Conservation (phyloP, 2,113 vertebrate species). For the Sciurus niger region DNA sequence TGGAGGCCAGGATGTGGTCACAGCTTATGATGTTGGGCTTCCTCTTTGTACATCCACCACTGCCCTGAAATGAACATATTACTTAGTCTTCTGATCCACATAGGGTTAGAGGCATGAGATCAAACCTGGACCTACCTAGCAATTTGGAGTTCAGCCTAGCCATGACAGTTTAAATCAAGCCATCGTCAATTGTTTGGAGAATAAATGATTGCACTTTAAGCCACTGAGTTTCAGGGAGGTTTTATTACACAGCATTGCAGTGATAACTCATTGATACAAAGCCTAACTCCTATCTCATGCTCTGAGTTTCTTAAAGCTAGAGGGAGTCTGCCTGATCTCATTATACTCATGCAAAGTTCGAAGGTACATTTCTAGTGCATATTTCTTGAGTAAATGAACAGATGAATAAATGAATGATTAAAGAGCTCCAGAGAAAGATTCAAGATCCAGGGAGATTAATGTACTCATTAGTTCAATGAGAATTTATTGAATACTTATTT, state of each 20-base stretch:
- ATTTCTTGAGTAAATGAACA: slow-evolving; percentile 54
- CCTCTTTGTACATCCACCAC: background rate
- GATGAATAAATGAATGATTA: slow-evolving; percentile 67
- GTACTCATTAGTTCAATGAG: slow-evolving; percentile 37
- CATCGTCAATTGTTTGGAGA: background rate
- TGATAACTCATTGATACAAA: background rate
- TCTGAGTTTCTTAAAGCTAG: background rate
- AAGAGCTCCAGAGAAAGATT: background rate
- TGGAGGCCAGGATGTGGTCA: accelerated
- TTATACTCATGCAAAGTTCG: background rate
- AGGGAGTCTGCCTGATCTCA: background rate
- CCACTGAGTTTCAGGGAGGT: background rate
- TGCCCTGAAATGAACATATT: background rate
- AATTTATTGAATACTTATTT: slow-evolving; percentile 43
- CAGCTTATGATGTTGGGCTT: accelerated
- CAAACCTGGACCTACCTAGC: background rate
- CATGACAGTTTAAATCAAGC: background rate
- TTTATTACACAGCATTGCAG: background rate
- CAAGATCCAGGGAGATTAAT: slow-evolving; percentile 16
- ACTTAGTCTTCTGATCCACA: background rate
- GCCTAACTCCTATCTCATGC: background rate
- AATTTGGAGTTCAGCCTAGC: background rate
- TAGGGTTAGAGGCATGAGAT: background rate
- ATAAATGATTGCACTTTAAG: background rate
- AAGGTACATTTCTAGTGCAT: background rate